Evolutionary conservation across 1,140 invertebrate species (phyloP).

Genomic region (Bathynomus jamesi): DNA sequence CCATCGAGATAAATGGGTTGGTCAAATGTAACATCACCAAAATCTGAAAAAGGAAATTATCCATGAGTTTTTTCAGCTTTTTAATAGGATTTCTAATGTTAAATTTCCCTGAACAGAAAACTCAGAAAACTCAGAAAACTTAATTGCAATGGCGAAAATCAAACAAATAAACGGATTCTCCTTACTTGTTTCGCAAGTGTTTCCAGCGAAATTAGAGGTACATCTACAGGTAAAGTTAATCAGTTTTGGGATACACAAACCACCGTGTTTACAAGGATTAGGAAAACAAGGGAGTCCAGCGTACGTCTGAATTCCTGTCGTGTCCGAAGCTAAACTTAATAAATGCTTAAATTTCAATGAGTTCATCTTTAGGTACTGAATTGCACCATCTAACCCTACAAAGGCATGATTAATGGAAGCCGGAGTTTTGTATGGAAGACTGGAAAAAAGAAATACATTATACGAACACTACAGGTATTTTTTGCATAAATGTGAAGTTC

Average conservation of each 20-base stretch:
- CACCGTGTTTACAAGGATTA: slow-evolving; percentile 7
- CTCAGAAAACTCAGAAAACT: too few relatives aligned
- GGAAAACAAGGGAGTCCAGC: slow-evolving; percentile 2
- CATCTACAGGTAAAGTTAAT: slow-evolving; percentile 6
- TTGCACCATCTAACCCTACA: background rate
- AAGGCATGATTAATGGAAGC: background rate
- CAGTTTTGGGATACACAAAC: slow-evolving; percentile 9
- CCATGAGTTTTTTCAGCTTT: too few relatives aligned
- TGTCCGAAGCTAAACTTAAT: background rate
- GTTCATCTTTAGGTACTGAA: background rate
- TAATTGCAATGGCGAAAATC: too few relatives aligned
- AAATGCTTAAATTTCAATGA: background rate
- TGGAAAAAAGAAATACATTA: background rate
- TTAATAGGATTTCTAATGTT: too few relatives aligned
- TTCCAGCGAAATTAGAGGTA: background rate
- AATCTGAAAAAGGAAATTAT: too few relatives aligned
- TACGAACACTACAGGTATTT: too few relatives aligned
- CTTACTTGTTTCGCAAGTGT: background rate
- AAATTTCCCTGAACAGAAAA: too few relatives aligned
- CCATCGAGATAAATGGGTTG: background rate
- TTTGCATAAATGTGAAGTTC: too few relatives aligned
- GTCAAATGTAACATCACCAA: background rate
- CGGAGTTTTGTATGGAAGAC: background rate
- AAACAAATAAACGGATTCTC: too few relatives aligned
- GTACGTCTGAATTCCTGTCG: background rate